Conservation (phyloP, 2,113 vertebrate species). For the Upupa epops region DNA sequence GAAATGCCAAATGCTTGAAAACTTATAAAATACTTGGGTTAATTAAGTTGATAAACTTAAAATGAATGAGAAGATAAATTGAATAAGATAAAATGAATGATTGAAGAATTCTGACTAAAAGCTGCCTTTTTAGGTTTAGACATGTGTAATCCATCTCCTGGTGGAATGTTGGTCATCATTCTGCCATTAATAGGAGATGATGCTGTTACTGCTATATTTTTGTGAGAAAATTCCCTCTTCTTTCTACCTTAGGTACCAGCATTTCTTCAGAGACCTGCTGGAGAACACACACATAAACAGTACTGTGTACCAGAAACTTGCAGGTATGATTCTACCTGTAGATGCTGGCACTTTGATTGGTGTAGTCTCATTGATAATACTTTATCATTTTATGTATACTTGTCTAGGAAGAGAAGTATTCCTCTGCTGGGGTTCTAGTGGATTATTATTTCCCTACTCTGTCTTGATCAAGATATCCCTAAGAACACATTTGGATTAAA, state of each 20-base stretch:
- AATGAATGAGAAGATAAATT: no score
- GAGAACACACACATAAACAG: slow-evolving; percentile 83
- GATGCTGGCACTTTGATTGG: neutral
- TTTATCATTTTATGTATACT: neutral
- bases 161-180: neutral
- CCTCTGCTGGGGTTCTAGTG: neutral
- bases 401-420: neutral
- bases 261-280: slow-evolving; percentile 82
- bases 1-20: neutral
- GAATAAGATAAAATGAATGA: neutral
- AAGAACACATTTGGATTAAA: neutral
- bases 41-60: neutral
- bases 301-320: slow-evolving; percentile 82
- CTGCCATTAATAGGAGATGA: neutral
- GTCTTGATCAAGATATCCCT: neutral
- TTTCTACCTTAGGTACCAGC: slow-evolving; percentile 80
- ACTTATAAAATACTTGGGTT: neutral
- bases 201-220: neutral
- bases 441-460: neutral
- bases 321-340: slow-evolving; percentile 75
- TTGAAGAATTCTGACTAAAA: neutral
- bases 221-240: neutral
- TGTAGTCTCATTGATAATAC: neutral
- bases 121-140: neutral
- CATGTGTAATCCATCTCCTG: neutral